Base-by-base conservation (phyloP, 2,888 invertebrate species). In the Morpho deidamia region DNA sequence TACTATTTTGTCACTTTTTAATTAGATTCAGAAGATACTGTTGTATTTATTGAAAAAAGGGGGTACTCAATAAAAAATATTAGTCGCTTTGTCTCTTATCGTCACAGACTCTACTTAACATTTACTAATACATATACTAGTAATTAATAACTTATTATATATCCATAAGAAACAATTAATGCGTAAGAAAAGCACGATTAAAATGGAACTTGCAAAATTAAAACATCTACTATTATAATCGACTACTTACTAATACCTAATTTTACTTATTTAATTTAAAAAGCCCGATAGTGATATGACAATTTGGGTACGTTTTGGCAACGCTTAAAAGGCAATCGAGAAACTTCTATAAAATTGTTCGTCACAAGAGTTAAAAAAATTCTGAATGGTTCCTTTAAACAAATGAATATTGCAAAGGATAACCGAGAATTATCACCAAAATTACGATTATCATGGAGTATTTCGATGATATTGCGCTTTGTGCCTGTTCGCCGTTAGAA, bases 151-250 rank as follows among this genome's bases (percentile, higher is more conserved):
- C 23, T 23, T 23, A 23, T 23, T 23, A 23, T 23, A 23, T 23
- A 23, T 23, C 5, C 3, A 23, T 3, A 23, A 23, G 23, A 23
- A 23, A 23, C n/a, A n/a, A n/a, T n/a, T 23, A 23, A 23, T 23
- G 23, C 23, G 5, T 2, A 23, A 23, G 23, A 12, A 33, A 48
- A 41, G 48, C 41, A 48, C 40, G 68, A 66, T 63, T 54, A 65
- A 69, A 66, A 70, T 71, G 65, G 66, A 61, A 63, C 55, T 66
- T 66, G 62, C 68, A 66, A 67, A 63, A 63, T 35, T 34, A 14
- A 62, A 64, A 59, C 61, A 59, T 62, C 60, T 58, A 59, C 68
- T 51, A 40, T 55, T 67, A 68, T 65, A 64, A 23, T 46, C 53
- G 47, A 40, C 41, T 55, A 55, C 57, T 59, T 56, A 55, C 52